These are phyloP conservation scores for Lamellibrachia satsuma DNA, from an alignment of 2,888 invertebrate genomes.

Conservation along the genomic window DNA sequence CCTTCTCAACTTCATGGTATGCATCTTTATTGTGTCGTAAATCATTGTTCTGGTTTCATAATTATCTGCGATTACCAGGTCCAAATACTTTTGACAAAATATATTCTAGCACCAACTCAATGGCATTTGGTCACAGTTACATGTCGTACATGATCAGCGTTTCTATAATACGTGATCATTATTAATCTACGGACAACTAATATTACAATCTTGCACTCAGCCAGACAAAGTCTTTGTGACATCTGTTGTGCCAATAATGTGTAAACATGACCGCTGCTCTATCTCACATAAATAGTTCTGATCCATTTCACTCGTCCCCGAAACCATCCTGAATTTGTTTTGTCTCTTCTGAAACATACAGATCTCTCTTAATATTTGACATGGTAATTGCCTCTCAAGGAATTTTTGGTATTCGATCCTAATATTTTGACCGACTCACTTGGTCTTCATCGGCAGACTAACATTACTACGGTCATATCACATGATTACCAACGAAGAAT, in stretches of 20 bases:
- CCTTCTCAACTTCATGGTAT: too few species aligned
- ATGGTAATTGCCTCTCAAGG: too few species aligned
- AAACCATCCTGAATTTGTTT: neutral
- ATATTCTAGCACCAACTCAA: neutral
- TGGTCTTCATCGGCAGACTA: too few species aligned
- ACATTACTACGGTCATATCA: too few species aligned
- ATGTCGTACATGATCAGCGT: neutral
- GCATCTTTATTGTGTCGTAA: neutral
- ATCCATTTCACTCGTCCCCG: neutral
- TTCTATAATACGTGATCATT: constrained; percentile 1
- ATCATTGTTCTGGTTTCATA: neutral
- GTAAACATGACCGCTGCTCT: neutral
- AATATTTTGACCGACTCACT: too few species aligned
- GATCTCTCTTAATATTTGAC: neutral
- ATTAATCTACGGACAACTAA: neutral
- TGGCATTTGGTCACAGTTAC: neutral
- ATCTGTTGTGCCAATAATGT: neutral
- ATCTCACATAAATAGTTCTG: neutral
- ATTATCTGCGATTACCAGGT: neutral
- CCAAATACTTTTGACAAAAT: neutral
- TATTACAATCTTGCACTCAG: neutral
- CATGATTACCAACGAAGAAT: too few species aligned
- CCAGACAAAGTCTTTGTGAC: neutral
- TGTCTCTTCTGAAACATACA: neutral
- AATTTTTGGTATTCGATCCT: too few species aligned